phyloP scores from a whole-genome alignment of 1,140 invertebrate genomes.

The Eumeta japonica region DNA sequence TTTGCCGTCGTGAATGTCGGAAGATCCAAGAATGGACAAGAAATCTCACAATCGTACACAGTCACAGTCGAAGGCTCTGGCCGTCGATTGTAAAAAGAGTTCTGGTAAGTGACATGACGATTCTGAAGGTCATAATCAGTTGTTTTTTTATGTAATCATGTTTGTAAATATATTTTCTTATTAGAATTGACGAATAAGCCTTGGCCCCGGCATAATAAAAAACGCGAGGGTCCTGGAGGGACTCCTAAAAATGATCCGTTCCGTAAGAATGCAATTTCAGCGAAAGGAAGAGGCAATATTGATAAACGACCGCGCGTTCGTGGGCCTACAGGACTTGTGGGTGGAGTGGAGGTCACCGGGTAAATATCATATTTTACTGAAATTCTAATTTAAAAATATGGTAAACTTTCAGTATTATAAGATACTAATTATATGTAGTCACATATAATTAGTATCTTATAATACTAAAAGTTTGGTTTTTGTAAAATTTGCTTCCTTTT shows the following conservation, averaged over 20 bases:
- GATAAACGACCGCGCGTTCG: constrained; percentile 77
- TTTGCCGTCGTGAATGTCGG: constrained; percentile 45
- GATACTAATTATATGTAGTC: background rate
- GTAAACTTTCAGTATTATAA: too few relatives aligned
- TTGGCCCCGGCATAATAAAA: constrained; percentile 64
- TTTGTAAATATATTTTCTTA: constrained; percentile 11
- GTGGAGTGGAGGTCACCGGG: constrained; percentile 74
- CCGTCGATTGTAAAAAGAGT: constrained; percentile 68
- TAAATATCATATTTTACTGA: constrained; percentile 29
- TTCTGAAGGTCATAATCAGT: constrained; percentile 11
- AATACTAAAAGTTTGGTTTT: too few relatives aligned
- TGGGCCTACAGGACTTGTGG: constrained; percentile 61
- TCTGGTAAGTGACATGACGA: constrained; percentile 61
- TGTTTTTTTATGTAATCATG: constrained; percentile 10
- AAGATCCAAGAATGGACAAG: constrained; percentile 71
- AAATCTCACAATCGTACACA: constrained; percentile 63
- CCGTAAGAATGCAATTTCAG: constrained; percentile 32
- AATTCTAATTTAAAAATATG: too few relatives aligned
- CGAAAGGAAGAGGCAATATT: constrained; percentile 46
- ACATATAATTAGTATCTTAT: constrained; percentile 3
- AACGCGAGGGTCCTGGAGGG: constrained; percentile 62
- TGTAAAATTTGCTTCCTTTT: too few relatives aligned
- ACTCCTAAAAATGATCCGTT: constrained; percentile 62
- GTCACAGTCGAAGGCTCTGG: constrained; percentile 62
- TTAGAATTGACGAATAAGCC: constrained; percentile 55